A percentile compares a stretch with the other conserved stretches of the same genome.
Conservation (phyloP, 2,113 vertebrate genomes). For the Chaetops frenatus region DNA sequence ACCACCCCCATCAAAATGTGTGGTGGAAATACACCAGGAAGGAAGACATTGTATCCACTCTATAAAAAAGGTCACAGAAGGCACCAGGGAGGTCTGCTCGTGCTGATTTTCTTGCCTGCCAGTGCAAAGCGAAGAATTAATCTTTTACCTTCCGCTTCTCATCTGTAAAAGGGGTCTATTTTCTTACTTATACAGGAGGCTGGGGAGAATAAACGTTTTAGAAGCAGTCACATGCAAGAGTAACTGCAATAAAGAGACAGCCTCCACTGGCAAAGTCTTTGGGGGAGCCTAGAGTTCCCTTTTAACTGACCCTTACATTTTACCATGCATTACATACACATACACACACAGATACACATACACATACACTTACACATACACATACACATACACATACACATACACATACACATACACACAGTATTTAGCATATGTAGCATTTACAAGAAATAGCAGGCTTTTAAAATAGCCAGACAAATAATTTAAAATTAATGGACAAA, state of each 20-base stretch:
- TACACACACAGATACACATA: not conserved
- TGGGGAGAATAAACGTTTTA: not conserved
- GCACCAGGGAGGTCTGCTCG: not conserved
- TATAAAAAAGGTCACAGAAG: not conserved
- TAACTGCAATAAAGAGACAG: not conserved
- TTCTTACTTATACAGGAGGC: not conserved
- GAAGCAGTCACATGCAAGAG: not conserved
- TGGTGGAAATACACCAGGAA: not conserved
- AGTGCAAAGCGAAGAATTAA: not conserved
- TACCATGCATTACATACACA: not conserved
- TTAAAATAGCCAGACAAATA: not conserved
- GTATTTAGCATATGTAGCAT: not conserved
- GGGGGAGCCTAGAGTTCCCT: not conserved
- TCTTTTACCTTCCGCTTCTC: not conserved
- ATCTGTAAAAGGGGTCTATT: not conserved
- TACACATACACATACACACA: not conserved
- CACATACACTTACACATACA: too few relatives aligned
- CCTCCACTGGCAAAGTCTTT: not conserved
- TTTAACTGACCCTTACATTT: not conserved
- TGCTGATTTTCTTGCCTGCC: not conserved
- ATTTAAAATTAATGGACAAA: not conserved
- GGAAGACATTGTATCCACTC: not conserved
- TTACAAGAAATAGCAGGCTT: conserved; percentile 7
- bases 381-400: too few relatives aligned
- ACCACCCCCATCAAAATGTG: not conserved